Evolutionary conservation across 2,888 invertebrate genomes (phyloP).

Genomic region (Syritta pipiens): DNA sequence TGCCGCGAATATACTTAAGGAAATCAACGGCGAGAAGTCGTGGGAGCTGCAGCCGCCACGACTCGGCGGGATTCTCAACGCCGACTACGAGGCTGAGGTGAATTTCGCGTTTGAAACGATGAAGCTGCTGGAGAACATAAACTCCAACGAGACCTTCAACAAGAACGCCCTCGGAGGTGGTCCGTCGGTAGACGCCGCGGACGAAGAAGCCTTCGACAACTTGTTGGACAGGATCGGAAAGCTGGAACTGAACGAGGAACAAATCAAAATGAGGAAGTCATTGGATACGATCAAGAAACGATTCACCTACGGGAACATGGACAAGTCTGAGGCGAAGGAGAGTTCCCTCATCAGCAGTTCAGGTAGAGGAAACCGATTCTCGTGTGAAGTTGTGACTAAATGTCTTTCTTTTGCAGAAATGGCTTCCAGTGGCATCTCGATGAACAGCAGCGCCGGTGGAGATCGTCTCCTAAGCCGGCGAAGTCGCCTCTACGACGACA

Average conservation of each 20-base stretch:
- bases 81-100: constrained; percentile 53
- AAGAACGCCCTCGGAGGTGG: constrained; percentile 57
- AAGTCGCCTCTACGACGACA: constrained; percentile 78
- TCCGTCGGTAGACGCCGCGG: constrained; percentile 73
- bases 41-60: constrained; percentile 19
- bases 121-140: constrained; percentile 74
- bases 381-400: neutral
- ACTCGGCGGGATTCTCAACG: constrained; percentile 37
- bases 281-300: constrained; percentile 78
- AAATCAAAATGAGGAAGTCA: constrained; percentile 77
- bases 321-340: constrained; percentile 55
- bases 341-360: constrained; percentile 32
- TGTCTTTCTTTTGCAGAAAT: constrained; percentile 35
- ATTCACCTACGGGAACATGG: constrained; percentile 71
- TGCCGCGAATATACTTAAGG: constrained; percentile 55
- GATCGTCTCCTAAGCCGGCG: constrained; percentile 78
- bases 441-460: constrained; percentile 69
- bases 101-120: constrained; percentile 71
- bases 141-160: constrained; percentile 74
- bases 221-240: constrained; percentile 76
- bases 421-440: constrained; percentile 49
- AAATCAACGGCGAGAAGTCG: constrained; percentile 52
- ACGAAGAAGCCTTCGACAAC: constrained; percentile 77
- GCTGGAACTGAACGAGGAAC: constrained; percentile 75
- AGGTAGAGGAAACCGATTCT: too few relatives aligned